Conservation (phyloP, 2,888 invertebrate species). For the Graphium colonna region DNA sequence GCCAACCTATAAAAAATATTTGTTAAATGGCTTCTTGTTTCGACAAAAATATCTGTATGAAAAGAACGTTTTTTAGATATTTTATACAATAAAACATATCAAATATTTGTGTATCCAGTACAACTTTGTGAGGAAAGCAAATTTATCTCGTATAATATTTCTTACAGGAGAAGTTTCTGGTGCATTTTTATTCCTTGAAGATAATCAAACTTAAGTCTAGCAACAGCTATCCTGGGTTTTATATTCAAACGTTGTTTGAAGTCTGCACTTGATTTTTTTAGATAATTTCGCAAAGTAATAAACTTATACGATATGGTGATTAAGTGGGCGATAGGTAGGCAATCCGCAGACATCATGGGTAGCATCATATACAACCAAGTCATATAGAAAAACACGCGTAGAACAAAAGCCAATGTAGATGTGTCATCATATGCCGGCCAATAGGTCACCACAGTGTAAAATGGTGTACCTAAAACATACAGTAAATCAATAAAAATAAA, state of each 20-base stretch:
- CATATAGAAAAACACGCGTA: constrained; percentile 59
- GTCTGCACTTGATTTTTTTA: constrained; percentile 44
- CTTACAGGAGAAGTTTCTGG: constrained; percentile 60
- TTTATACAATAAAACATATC: too few relatives aligned
- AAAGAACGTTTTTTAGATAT: too few relatives aligned
- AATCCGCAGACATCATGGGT: constrained; percentile 69
- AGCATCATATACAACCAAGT: constrained; percentile 71
- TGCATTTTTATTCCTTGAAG: constrained; percentile 61
- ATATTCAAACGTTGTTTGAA: constrained; percentile 45
- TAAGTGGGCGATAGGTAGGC: constrained; percentile 63
- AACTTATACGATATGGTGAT: constrained; percentile 59
- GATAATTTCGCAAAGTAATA: constrained; percentile 55
- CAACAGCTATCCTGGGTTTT: constrained; percentile 41
- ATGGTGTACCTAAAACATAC: constrained; percentile 49
- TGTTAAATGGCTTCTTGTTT: too few relatives aligned
- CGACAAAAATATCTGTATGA: too few relatives aligned
- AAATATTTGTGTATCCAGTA: too few relatives aligned
- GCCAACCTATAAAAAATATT: constrained; percentile 62
- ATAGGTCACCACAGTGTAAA: constrained; percentile 69
- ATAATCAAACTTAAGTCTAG: constrained; percentile 47
- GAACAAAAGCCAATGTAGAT: constrained; percentile 43
- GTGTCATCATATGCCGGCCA: constrained; percentile 56
- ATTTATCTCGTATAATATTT: too few relatives aligned
- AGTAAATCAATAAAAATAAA: too few relatives aligned
- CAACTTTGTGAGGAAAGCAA: too few relatives aligned